Percentiles rank a stretch among this genome's conserved stretches.
Conservation (phyloP, 2,797 vertebrate species). For the Cossypha dichroa region DNA sequence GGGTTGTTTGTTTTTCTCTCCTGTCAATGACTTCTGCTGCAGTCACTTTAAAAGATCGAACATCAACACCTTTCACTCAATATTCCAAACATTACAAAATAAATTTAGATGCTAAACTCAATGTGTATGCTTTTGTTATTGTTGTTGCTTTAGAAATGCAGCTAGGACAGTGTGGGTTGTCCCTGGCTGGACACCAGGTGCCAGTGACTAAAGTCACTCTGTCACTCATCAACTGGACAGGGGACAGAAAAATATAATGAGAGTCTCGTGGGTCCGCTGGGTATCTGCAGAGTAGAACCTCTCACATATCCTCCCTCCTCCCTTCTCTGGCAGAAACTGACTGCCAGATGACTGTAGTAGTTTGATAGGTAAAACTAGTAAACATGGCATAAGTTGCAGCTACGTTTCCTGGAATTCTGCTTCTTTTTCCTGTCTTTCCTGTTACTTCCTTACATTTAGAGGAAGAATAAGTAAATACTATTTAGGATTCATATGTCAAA, state of each 20-base stretch:
- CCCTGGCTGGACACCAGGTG: not conserved
- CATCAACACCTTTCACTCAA: not conserved
- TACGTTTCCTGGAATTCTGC: not conserved
- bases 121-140: fast-evolving
- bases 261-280: fast-evolving
- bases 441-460: not conserved
- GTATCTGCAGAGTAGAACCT: not conserved
- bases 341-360: not conserved
- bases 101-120: not conserved
- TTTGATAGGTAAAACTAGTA: not conserved
- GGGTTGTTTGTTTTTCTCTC: not conserved
- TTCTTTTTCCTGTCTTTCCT: not conserved
- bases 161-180: not conserved
- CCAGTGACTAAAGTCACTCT: not conserved
- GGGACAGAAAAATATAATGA: not conserved
- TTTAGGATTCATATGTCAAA: not conserved
- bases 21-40: not conserved
- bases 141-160: not conserved
- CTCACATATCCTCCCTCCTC: not conserved
- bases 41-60: not conserved
- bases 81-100: not conserved
- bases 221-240: fast-evolving
- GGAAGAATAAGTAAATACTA: not conserved
- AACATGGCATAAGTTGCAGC: not conserved
- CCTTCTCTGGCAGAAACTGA: not conserved